These are phyloP conservation scores for Episyrphus balteatus DNA, from an alignment of 1,140 invertebrate genomes.

Conservation along the genomic window DNA sequence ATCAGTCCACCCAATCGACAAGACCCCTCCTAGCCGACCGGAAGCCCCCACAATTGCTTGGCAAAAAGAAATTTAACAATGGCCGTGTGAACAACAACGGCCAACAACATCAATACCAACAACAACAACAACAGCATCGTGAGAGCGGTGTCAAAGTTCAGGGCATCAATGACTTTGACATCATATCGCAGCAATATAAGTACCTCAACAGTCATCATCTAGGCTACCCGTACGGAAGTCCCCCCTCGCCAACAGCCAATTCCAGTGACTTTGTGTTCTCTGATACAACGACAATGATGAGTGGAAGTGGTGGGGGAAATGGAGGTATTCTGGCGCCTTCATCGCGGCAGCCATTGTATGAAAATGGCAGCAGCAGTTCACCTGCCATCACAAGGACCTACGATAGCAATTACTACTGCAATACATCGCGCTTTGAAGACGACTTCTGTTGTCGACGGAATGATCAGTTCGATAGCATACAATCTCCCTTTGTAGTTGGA, in stretches of 20 bases:
- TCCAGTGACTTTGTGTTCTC: constrained; percentile 16
- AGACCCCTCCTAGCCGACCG: constrained; percentile 25
- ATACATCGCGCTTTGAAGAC: constrained; percentile 26
- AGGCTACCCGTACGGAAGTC: constrained; percentile 31
- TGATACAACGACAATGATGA: background rate
- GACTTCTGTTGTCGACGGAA: constrained; percentile 26
- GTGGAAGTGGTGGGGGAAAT: background rate
- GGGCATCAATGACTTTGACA: constrained; percentile 32
- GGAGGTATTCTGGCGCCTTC: no score
- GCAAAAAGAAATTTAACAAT: constrained; percentile 12
- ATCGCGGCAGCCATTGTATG: background rate
- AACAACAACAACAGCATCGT: constrained; percentile 24
- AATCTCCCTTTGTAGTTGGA: no score
- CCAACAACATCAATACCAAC: constrained; percentile 4
- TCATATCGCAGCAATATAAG: constrained; percentile 29
- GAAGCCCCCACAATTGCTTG: constrained; percentile 14
- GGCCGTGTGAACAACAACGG: background rate
- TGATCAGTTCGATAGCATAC: constrained; percentile 5
- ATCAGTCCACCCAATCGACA: constrained; percentile 28
- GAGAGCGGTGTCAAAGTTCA: constrained; percentile 29
- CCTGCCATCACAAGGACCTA: background rate
- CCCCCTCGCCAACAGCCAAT: constrained; percentile 25
- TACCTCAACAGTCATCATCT: constrained; percentile 24
- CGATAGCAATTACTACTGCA: constrained; percentile 1
- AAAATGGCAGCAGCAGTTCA: background rate